Percentiles rank a stretch among this genome's conserved stretches.
Evolutionary conservation across 1,140 invertebrate genomes (phyloP).

Genomic region (Eupristina koningsbergeri): DNA sequence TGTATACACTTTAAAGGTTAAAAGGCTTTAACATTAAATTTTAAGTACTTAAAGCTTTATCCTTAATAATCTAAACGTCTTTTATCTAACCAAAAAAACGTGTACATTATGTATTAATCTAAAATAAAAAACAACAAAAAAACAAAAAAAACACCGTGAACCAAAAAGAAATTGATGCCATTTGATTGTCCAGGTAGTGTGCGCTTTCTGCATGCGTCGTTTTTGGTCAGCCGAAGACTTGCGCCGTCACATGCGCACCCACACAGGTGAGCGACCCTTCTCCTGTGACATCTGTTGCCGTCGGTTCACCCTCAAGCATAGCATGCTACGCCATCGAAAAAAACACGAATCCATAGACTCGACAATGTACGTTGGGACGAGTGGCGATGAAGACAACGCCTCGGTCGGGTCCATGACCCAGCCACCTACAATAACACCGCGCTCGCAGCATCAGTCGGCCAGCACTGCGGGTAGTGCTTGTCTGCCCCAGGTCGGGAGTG

Average conservation of each 20-base stretch:
- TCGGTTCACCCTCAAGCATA: constrained; percentile 93
- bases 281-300: constrained; percentile 86
- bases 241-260: constrained; percentile 91
- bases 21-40: no score
- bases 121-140: no score
- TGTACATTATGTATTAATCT: no score
- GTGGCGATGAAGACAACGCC: constrained; percentile 68
- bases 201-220: constrained; percentile 91
- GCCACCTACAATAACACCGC: constrained; percentile 72
- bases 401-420: constrained; percentile 46
- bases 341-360: constrained; percentile 79
- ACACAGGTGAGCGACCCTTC: constrained; percentile 86
- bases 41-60: no score
- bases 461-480: constrained; percentile 63
- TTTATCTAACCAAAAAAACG: no score
- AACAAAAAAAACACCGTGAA: no score
- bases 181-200: constrained; percentile 80
- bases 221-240: constrained; percentile 96
- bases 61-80: no score
- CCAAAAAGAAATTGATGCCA: no score
- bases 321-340: constrained; percentile 92
- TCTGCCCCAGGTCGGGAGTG: constrained; percentile 62
- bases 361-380: constrained; percentile 65
- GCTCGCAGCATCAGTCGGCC: constrained; percentile 62
- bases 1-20: no score